Conservation (phyloP, 2,113 vertebrate genomes). For the Sus scrofa region T2T-Sscrofa CM000824.6:230653001-230653500, state of each 20-base stretch:
- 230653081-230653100: fast-evolving
- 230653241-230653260: background rate
- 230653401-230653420: background rate
- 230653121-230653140: background rate
- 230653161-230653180: background rate
- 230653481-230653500: background rate
- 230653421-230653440: background rate
- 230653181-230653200: background rate
- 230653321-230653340: fast-evolving
- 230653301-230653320: fast-evolving
- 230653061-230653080: background rate
- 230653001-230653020: background rate
- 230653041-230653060: background rate
- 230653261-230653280: background rate
- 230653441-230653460: too few relatives aligned
- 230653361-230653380: background rate
- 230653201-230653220: background rate
- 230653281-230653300: background rate
- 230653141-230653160: background rate
- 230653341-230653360: background rate
- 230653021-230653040: background rate
- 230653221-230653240: background rate
- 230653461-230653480: background rate
- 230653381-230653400: background rate
- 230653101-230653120: background rate